Base-by-base conservation (phyloP, 2,797 vertebrate genomes). In the Syncerus caffer region DNA sequence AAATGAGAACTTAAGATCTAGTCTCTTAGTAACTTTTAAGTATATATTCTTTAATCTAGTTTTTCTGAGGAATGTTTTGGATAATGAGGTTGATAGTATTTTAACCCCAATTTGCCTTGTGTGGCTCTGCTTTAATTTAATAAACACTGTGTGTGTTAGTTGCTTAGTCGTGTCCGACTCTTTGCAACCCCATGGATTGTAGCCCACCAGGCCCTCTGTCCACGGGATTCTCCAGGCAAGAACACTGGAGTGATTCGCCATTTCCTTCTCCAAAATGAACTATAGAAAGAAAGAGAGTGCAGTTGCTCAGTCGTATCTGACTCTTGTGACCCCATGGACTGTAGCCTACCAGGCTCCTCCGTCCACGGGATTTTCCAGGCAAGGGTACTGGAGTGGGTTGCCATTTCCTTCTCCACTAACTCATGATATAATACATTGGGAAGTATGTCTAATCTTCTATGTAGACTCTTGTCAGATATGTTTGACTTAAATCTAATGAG, bases 81-180 rank as follows among this genome's bases (percentile, higher is more conserved):
- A 6, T 53, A 64, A 85, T 91, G 82, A 89, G 85, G 12, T 11
- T 76, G 57, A 47, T 47, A 57, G 19, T 58, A 25, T 85, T 34
- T 58, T n/a, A 84, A 57, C 4, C 15, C 2, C 34, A 67, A 25
- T 85, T 9, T 62, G 17, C 3, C 92, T 96, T 55, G 6, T 95
- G 34, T 67, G 76, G 86, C 58, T 84, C 87, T 93, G 55, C 6
- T 92, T 79, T 76, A 50, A 55, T 95, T 93, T 83, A 90, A 17
- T 14, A 90, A n/a, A 4, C 16, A 71, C 60, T n/a, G 64, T 21
- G 17, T 67, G 4, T 38, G 17, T 71, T 71, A 71, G 17, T 71
- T 21, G 19, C 10, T 71, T 21, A 38, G n/a, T 71, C 0, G 1
- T 38, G n/a, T 71, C 64, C 0, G n/a, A 71, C n/a, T 71, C n/a